Evolutionary conservation across 1,140 invertebrate species (phyloP).

Genomic region (Whitmania pigra): DNA sequence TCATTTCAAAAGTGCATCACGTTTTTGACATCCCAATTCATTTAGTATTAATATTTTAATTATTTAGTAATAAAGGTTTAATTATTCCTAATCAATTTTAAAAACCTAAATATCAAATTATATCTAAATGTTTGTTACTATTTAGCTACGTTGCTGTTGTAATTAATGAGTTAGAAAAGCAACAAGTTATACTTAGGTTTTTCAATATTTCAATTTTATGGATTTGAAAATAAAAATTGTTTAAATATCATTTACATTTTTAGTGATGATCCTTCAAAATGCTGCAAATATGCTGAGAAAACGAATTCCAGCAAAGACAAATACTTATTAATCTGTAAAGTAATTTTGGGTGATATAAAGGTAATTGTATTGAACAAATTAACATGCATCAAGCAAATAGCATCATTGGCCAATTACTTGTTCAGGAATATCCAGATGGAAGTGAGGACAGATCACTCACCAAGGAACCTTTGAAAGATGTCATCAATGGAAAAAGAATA

Average conservation of each 20-base stretch:
- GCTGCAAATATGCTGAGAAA: constrained; percentile 11
- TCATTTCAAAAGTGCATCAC: too few species aligned
- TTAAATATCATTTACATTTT: background rate
- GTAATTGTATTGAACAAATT: background rate
- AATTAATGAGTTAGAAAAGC: background rate
- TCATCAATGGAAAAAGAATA: constrained; percentile 9
- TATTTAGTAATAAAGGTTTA: background rate
- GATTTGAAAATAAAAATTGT: too few species aligned
- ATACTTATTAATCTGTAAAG: constrained; percentile 10
- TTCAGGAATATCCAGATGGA: constrained; percentile 16
- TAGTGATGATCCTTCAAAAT: constrained; percentile 17
- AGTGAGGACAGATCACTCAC: background rate
- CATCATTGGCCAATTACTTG: background rate
- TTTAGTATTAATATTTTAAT: background rate
- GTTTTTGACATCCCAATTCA: too few species aligned
- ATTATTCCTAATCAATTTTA: background rate
- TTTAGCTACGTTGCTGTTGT: background rate
- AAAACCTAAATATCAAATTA: background rate
- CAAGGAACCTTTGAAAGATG: constrained; percentile 17
- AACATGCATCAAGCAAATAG: background rate
- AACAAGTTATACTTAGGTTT: background rate
- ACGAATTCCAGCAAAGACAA: background rate
- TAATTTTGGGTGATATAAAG: constrained; percentile 15
- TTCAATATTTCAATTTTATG: background rate
- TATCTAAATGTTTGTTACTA: background rate